These are phyloP conservation scores for Porites lobata DNA, from an alignment of 92 coral and sea anemone genomes.

Conservation along the genomic window DNA sequence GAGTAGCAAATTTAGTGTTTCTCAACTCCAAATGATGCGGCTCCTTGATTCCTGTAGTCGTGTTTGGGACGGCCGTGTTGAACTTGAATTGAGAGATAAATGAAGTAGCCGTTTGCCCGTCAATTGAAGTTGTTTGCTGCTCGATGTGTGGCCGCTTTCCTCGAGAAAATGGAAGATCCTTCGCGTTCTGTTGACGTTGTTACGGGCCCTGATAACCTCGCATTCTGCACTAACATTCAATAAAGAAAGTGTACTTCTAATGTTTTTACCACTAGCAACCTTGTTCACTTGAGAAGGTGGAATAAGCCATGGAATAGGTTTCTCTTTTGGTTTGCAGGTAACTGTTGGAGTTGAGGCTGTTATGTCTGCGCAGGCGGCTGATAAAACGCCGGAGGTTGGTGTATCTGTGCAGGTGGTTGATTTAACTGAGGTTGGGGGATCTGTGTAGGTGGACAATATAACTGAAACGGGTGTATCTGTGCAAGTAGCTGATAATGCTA, in stretches of 20 bases:
- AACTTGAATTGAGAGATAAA: neutral
- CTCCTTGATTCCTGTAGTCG: neutral
- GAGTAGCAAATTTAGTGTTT: neutral
- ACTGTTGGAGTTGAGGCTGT: neutral
- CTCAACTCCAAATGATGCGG: no score
- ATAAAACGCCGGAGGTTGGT: no score
- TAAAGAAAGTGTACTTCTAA: neutral
- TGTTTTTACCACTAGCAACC: neutral
- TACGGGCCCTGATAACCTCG: neutral
- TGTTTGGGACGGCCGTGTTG: neutral
- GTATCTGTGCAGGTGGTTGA: neutral
- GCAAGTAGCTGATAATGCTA: no score
- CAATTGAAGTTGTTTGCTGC: neutral
- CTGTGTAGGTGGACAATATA: no score
- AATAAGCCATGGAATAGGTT: neutral
- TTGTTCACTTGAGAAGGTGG: neutral
- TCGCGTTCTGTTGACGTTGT: neutral
- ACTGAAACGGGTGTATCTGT: no score
- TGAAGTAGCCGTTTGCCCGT: neutral
- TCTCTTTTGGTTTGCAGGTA: neutral
- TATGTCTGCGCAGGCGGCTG: no score
- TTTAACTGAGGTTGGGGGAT: neutral
- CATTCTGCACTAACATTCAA: neutral
- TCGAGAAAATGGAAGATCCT: neutral
- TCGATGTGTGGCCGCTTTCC: slow-evolving; percentile 3